Conservation (phyloP, 1,140 invertebrate species). For the Drosophila sulfurigaster region DNA sequence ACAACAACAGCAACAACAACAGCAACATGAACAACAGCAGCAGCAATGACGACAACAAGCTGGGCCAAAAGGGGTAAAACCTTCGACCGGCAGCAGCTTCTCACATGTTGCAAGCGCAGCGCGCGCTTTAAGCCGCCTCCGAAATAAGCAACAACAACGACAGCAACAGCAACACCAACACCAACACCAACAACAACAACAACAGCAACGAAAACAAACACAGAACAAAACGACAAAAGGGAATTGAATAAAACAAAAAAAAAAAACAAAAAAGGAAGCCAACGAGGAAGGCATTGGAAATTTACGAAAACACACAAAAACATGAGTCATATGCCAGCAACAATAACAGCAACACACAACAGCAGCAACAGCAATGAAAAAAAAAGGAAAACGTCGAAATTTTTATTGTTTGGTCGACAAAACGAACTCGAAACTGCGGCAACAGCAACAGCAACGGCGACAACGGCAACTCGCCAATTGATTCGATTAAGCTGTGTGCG, state of each 20-base stretch:
- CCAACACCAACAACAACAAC: background rate
- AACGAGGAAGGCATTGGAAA: slow-evolving; percentile 19
- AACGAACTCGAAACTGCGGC: background rate
- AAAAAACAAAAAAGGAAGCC: slow-evolving; percentile 23
- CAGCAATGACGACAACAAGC: slow-evolving; percentile 1
- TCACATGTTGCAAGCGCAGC: slow-evolving; percentile 44
- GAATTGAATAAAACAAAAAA: slow-evolving; percentile 9
- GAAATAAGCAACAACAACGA: slow-evolving; percentile 8
- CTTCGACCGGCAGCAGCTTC: slow-evolving; percentile 41
- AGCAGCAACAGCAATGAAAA: slow-evolving; percentile 37
- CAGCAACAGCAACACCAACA: background rate
- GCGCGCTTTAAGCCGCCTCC: slow-evolving; percentile 49
- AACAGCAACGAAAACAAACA: slow-evolving; percentile 31
- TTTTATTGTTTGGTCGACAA: slow-evolving; percentile 34
- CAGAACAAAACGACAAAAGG: slow-evolving; percentile 11
- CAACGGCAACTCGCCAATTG: slow-evolving; percentile 27
- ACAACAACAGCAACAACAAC: slow-evolving; percentile 45
- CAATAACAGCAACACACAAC: slow-evolving; percentile 20
- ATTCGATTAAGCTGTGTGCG: slow-evolving; percentile 66
- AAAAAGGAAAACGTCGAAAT: slow-evolving; percentile 31
- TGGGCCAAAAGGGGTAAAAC: slow-evolving; percentile 38
- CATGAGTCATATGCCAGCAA: slow-evolving; percentile 44
- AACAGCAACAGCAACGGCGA: slow-evolving; percentile 13
- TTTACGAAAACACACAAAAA: slow-evolving; percentile 17
- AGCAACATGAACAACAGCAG: background rate